phyloP scores from a whole-genome alignment of 2,888 invertebrate species.

The Furcula furcula region DNA sequence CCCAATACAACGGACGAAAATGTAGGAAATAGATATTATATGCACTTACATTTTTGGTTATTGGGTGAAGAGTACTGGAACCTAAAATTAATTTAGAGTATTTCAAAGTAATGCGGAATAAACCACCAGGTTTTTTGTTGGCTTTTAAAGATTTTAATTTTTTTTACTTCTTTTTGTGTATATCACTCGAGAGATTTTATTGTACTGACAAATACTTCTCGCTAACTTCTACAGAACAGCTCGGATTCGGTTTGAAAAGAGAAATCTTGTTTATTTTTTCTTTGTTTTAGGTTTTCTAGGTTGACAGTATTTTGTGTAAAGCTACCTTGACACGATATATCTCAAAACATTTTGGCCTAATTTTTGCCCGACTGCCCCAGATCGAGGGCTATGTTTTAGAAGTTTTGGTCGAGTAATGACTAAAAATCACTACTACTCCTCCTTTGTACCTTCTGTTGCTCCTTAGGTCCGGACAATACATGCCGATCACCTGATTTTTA shows the following conservation, averaged over 20 bases:
- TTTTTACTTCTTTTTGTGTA: conserved; percentile 48
- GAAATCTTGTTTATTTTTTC: conserved; percentile 13
- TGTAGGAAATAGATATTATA: background rate
- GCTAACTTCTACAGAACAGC: conserved; percentile 39
- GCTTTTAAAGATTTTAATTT: conserved; percentile 22
- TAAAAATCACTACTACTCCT: no score
- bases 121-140: conserved; percentile 1
- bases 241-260: conserved; percentile 35
- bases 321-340: background rate
- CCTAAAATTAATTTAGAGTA: background rate
- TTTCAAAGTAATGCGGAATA: conserved; percentile 16
- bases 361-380: no score
- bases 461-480: no score
- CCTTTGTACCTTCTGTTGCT: no score
- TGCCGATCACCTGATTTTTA: no score
- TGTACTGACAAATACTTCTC: conserved; percentile 39
- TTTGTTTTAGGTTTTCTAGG: background rate
- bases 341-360: no score
- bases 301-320: conserved; percentile 1
- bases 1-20: no score
- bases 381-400: no score
- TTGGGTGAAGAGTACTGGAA: conserved; percentile 23
- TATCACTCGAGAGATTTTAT: conserved; percentile 47
- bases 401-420: no score
- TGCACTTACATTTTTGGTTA: conserved; percentile 43